A percentile compares a stretch with the other conserved stretches of the same genome.
These are phyloP conservation scores for Takifugu flavidus DNA, from an alignment of 2,113 vertebrate species.

Conservation along the genomic window DNA sequence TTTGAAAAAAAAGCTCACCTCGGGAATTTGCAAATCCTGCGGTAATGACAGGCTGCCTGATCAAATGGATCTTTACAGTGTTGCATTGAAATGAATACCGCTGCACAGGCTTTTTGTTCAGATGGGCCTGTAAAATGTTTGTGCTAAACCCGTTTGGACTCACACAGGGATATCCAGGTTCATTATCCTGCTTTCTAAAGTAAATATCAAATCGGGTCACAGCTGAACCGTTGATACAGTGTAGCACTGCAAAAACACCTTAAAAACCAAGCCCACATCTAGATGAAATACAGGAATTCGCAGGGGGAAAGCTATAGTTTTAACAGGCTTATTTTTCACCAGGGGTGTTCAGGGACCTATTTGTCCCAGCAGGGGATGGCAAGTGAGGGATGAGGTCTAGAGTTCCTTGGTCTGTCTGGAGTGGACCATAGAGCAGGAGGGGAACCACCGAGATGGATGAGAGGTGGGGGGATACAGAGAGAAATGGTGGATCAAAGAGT, in stretches of 20 bases:
- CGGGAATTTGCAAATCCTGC: no score
- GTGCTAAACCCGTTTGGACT: no score
- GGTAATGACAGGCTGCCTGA: no score
- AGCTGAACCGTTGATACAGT: not conserved
- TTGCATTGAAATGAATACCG: no score
- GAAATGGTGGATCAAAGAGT: constrained; percentile 34
- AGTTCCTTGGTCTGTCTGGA: constrained; percentile 25
- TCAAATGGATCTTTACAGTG: not conserved
- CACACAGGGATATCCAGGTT: not conserved
- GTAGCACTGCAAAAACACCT: not conserved
- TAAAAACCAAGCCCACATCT: no score
- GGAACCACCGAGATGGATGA: constrained; percentile 56
- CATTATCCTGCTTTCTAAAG: constrained; percentile 5
- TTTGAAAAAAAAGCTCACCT: no score
- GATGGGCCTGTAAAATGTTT: no score
- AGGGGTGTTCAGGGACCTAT: constrained; percentile 35
- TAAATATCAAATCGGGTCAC: not conserved
- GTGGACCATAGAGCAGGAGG: constrained; percentile 25
- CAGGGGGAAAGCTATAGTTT: constrained; percentile 10
- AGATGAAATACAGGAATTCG: constrained; percentile 55
- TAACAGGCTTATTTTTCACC: constrained; percentile 48
- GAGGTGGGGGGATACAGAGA: constrained; percentile 30
- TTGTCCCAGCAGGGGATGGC: constrained; percentile 45
- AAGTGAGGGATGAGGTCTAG: constrained; percentile 48
- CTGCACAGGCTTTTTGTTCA: no score